These are phyloP conservation scores for Strigamia transsilvanica DNA, from an alignment of 2,888 invertebrate species.

Conservation along the genomic window DNA sequence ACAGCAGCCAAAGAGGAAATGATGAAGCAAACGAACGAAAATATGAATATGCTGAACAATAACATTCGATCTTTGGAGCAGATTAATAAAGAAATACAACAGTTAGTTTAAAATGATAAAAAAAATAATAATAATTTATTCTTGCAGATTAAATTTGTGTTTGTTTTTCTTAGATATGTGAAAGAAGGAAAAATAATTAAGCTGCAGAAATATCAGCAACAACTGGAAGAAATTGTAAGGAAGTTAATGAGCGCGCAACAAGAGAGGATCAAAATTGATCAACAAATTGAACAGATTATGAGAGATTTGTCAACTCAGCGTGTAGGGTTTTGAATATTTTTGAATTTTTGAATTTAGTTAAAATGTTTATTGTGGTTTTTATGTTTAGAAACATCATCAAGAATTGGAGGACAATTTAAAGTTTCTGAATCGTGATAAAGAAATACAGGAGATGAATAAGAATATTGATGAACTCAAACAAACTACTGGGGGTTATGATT, in stretches of 20 bases:
- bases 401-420: slow-evolving; percentile 32
- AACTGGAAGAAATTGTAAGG: neutral
- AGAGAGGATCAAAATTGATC: neutral
- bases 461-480: neutral
- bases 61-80: neutral
- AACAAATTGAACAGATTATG: neutral
- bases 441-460: neutral
- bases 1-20: neutral
- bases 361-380: neutral
- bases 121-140: neutral
- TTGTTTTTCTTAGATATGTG: neutral
- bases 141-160: neutral
- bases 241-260: neutral
- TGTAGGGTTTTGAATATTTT: neutral
- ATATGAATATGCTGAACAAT: neutral
- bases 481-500: slow-evolving; percentile 22
- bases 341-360: neutral
- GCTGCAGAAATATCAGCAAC: neutral
- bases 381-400: neutral
- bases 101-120: slow-evolving; percentile 8
- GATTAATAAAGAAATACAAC: slow-evolving; percentile 2
- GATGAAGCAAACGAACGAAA: neutral
- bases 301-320: neutral
- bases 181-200: slow-evolving; percentile 5
- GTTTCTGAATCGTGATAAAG: neutral